phyloP scores from a whole-genome alignment of 2,797 vertebrate species.

The Clarias pachynema region DNA sequence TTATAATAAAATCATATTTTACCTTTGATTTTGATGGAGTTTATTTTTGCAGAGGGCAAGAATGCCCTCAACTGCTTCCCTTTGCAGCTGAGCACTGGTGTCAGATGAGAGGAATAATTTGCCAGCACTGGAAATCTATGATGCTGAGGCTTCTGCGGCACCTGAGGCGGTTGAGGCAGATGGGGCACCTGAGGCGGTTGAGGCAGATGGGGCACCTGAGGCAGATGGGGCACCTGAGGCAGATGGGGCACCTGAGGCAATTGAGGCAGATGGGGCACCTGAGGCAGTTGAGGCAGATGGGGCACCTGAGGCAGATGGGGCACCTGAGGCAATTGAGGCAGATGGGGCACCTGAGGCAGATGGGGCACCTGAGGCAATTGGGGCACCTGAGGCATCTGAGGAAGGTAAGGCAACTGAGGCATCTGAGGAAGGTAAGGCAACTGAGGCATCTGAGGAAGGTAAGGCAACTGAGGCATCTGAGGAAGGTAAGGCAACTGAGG shows the following conservation, averaged over 20 bases:
- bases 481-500: neutral
- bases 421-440: neutral
- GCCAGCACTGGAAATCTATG: conserved; percentile 12
- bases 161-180: neutral
- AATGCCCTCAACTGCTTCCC: conserved; percentile 46
- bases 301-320: neutral
- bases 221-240: neutral
- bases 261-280: neutral
- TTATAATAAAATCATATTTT: conserved; percentile 41
- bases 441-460: neutral
- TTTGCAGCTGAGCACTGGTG: conserved; percentile 60
- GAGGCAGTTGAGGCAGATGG: neutral
- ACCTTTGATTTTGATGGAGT: conserved; percentile 76
- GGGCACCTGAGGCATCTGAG: neutral
- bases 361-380: neutral
- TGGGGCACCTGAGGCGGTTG: neutral
- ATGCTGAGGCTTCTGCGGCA: neutral
- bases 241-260: neutral
- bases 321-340: neutral
- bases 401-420: neutral
- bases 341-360: neutral
- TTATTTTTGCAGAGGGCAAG: conserved; percentile 68
- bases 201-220: neutral
- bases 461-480: neutral
- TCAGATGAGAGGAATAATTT: conserved; percentile 31